Conservation (phyloP, 2,113 vertebrate genomes). For the Ornithorhynchus anatinus region DNA sequence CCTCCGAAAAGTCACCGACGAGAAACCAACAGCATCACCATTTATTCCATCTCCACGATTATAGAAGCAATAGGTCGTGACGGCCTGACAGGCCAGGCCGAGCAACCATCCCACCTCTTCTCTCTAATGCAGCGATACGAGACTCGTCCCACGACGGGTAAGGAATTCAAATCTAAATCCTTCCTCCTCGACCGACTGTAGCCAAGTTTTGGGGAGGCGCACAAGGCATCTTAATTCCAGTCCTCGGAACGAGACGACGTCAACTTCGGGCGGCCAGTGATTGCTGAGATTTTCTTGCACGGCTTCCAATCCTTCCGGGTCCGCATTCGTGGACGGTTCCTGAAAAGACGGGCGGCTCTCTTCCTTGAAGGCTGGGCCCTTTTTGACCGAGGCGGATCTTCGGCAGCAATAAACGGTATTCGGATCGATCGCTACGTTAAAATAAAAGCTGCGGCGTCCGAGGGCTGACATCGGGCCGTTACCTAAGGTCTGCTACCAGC, state of each 20-base stretch:
- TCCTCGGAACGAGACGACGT: not conserved
- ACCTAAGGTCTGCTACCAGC: not conserved
- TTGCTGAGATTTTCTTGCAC: not conserved
- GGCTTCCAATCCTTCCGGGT: not conserved
- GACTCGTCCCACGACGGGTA: not conserved
- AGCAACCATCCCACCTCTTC: not conserved
- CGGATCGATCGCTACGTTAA: too few species aligned
- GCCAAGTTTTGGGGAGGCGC: not conserved
- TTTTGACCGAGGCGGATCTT: not conserved
- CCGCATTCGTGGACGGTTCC: too few species aligned
- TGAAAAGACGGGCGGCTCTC: too few species aligned
- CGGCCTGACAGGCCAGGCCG: constrained; percentile 19
- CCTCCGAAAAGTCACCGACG: not conserved
- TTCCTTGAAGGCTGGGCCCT: constrained; percentile 6
- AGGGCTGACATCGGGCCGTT: too few species aligned
- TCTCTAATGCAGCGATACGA: constrained; percentile 10
- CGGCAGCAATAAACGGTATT: too few species aligned
- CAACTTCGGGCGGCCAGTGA: not conserved
- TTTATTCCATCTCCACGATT: constrained; percentile 56
- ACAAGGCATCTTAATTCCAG: not conserved
- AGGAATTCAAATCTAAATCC: too few species aligned
- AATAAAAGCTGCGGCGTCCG: too few species aligned
- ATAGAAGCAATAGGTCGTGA: constrained; percentile 10
- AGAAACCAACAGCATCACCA: constrained; percentile 2
- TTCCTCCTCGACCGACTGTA: not conserved